Base-by-base conservation (phyloP, 2,113 vertebrate genomes). In the Emydura subglobosa region DNA sequence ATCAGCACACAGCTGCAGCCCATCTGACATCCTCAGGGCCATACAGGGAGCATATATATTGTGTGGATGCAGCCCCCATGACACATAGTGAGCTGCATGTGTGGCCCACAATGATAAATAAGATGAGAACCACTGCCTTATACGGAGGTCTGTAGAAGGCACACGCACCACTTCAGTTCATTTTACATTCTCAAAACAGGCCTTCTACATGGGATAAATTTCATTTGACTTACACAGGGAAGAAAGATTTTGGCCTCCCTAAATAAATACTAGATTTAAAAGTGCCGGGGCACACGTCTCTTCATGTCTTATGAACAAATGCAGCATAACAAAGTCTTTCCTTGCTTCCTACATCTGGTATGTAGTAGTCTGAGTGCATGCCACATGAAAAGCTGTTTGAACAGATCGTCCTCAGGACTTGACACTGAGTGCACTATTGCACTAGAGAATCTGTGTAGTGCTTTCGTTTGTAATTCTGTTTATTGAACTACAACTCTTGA, bases 401-500 rank as follows among this genome's bases (percentile, higher is more conserved):
- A 81, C 81, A 96, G 83, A 94, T 89, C 93, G 2, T 97, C 96
- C 96, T 57, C 65, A 1, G 95, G 95, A 97, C 93, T 65, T 0
- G 27, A 81, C 88, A 50, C 68, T 1, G 1, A 90, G 31, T 2
- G 10, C 4, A 51, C 82, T 82, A 10, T 91, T 3, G 0, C 42
- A 1, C 88, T 79, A 2, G 0, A 91, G 92, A 96, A 81, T 3
- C 81, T 24, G 1, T n/a, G 90, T 25, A 95, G 93, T 5, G 49
- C 93, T 95, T 85, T 89, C 91, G 80, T 92, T 78, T 96, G 90
- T 81, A 93, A 34, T 95, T 96, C 87, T 97, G 92, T 93, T 97
- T 97, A 97, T 97, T 97, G 93, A 86, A 80, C 92, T 91, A 96
- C 97, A 97, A 91, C 89, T 95, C 97, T 97, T 97, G 96, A 97